Conservation (phyloP, 1,140 invertebrate genomes). For the Platyscapa corneri region DNA sequence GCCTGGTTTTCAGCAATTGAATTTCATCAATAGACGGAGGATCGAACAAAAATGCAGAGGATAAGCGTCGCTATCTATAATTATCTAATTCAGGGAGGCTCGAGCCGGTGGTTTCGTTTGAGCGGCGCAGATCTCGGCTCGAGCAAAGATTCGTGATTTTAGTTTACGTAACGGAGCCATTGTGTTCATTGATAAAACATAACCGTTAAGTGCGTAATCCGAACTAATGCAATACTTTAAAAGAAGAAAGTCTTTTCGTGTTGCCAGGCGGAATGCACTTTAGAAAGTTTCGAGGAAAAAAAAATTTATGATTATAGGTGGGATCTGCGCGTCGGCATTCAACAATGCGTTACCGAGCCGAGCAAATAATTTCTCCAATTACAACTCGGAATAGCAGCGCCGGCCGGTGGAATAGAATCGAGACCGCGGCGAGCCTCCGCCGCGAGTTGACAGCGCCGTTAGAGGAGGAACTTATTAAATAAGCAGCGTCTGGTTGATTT, state of each 20-base stretch:
- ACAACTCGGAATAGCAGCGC: neutral
- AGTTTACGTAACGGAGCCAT: neutral
- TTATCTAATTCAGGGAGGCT: neutral
- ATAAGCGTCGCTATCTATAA: neutral
- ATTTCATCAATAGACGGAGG: neutral
- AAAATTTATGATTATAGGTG: neutral
- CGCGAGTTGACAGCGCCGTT: no score
- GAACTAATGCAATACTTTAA: neutral
- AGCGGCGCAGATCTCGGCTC: neutral
- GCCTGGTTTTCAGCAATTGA: neutral
- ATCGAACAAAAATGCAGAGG: neutral
- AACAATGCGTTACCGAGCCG: neutral
- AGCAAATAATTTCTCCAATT: conserved; percentile 15
- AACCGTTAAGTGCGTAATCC: neutral
- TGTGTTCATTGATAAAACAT: neutral
- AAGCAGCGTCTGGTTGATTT: neutral
- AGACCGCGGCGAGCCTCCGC: neutral
- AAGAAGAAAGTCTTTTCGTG: conserved; percentile 1
- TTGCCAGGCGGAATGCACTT: neutral
- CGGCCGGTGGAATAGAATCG: neutral
- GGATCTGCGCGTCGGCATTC: neutral
- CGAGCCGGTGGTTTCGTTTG: no score
- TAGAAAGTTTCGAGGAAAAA: neutral
- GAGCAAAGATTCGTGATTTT: neutral
- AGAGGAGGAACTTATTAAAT: neutral